Evolutionary conservation across 2,888 invertebrate species (phyloP).

Genomic region (Megamerina dolium): DNA sequence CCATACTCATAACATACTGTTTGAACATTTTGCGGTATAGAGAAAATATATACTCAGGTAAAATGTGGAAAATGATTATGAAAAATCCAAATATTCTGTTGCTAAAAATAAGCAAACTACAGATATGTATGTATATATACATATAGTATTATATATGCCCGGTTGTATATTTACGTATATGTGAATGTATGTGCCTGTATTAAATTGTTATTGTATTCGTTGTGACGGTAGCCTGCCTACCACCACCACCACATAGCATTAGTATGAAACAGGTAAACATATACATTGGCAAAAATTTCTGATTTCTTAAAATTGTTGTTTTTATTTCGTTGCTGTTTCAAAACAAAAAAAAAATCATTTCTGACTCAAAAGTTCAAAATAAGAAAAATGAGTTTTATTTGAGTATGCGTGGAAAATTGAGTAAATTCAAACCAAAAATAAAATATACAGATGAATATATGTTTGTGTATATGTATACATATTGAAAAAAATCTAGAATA

Average conservation of each 20-base stretch:
- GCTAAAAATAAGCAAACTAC: conserved; percentile 41
- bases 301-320: too few species aligned
- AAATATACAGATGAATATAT: conserved; percentile 6
- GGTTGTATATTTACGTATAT: too few species aligned
- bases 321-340: too few species aligned
- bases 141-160: too few species aligned
- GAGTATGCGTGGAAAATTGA: conserved; percentile 28
- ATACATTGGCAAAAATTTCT: conserved; percentile 6
- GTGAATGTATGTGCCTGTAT: too few species aligned
- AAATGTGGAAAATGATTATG: conserved; percentile 38
- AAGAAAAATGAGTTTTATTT: conserved; percentile 16
- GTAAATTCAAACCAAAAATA: too few species aligned
- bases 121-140: conserved; percentile 15
- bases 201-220: too few species aligned
- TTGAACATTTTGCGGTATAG: too few species aligned
- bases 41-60: conserved; percentile 39
- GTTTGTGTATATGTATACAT: conserved; percentile 13
- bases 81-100: conserved; percentile 25
- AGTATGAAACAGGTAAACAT: conserved; percentile 27
- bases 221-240: conserved; percentile 4
- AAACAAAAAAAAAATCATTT: too few species aligned
- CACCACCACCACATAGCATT: neutral
- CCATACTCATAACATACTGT: too few species aligned
- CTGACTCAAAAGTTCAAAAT: too few species aligned
- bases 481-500: too few species aligned